Percentiles rank a stretch among this genome's conserved stretches.
These are phyloP conservation scores for Presbytis comata DNA, from an alignment of 2,797 vertebrate species.

Conservation along the genomic window DNA sequence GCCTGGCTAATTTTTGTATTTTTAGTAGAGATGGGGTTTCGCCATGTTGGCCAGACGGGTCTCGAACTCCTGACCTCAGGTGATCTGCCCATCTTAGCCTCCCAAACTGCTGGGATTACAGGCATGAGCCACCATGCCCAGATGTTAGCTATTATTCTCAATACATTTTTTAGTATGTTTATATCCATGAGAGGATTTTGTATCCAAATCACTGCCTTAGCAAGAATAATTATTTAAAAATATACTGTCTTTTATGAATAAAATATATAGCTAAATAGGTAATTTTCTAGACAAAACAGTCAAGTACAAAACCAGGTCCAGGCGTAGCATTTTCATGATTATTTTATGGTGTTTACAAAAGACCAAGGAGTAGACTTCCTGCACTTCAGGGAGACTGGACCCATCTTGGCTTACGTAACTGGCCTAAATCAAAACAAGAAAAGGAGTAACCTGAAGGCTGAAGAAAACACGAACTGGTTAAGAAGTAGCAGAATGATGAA, in stretches of 20 bases:
- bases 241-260: background rate
- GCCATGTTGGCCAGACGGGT: background rate
- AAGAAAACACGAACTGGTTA: background rate
- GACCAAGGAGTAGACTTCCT: background rate
- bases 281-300: conserved; percentile 1
- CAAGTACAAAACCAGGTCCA: background rate
- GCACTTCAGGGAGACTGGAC: background rate
- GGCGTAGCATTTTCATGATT: background rate
- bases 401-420: background rate
- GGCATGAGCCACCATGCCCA: background rate
- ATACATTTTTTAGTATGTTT: background rate
- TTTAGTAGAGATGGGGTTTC: background rate
- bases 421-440: background rate
- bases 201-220: background rate
- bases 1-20: background rate
- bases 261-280: background rate
- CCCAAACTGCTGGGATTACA: background rate
- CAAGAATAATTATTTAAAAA: conserved; percentile 27
- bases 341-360: background rate
- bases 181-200: background rate
- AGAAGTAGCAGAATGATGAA: background rate
- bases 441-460: background rate
- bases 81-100: background rate
- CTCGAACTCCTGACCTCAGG: background rate
- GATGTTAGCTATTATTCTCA: background rate